phyloP scores from a whole-genome alignment of 2,113 vertebrate genomes.

The Indicator indicator region DNA sequence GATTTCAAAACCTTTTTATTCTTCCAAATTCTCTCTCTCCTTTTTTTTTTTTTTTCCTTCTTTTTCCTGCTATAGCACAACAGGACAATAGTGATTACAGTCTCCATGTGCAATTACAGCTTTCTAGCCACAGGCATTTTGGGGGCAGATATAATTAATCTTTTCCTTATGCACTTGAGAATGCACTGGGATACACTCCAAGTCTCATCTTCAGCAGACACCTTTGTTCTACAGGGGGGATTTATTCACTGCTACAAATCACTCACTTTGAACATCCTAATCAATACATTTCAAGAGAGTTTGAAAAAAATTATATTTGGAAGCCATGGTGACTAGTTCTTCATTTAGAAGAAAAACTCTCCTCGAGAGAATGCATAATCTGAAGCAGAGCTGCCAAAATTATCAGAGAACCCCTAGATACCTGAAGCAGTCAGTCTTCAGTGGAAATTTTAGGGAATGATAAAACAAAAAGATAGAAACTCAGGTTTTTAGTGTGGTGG shows the following conservation, averaged over 20 bases:
- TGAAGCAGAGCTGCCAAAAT: neutral
- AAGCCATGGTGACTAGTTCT: neutral
- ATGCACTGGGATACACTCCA: conserved; percentile 7
- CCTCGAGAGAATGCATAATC: neutral
- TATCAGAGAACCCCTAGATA: neutral
- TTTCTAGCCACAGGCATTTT: neutral
- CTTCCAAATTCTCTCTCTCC: neutral
- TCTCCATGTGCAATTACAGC: neutral
- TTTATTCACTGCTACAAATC: conserved; percentile 23
- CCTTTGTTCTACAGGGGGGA: neutral
- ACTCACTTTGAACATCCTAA: conserved; percentile 15
- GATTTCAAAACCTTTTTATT: conserved; percentile 6
- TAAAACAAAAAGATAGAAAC: neutral
- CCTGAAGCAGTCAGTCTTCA: neutral
- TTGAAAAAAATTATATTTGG: conserved; percentile 24
- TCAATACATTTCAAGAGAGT: conserved; percentile 7
- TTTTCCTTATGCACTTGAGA: neutral
- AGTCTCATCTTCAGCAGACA: neutral
- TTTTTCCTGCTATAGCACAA: neutral
- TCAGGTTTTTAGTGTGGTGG: neutral
- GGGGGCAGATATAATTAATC: conserved; percentile 18
- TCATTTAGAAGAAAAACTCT: neutral
- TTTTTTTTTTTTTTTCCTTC: neutral
- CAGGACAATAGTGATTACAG: neutral
- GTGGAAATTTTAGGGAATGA: neutral